Evolutionary conservation across 2,797 vertebrate genomes (phyloP).

Genomic region (Aselliscus stoliczkanus): DNA sequence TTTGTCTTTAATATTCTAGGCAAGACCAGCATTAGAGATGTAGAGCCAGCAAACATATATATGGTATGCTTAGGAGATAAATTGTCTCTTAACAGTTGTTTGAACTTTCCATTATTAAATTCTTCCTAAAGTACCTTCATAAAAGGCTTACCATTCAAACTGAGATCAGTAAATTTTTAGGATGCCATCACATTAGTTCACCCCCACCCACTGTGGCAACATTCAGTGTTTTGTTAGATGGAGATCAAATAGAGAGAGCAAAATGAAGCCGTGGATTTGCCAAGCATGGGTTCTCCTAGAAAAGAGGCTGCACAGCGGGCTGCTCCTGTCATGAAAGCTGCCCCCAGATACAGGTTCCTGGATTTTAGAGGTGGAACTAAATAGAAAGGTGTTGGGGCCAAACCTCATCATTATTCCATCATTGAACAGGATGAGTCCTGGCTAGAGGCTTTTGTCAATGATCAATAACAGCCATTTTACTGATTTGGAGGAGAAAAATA

Average conservation of each 20-base stretch:
- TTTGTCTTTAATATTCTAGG: not conserved
- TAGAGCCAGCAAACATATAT: not conserved
- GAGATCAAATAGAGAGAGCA: not conserved
- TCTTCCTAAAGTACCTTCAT: not conserved
- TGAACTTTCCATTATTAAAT: not conserved
- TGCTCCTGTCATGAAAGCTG: fast-evolving
- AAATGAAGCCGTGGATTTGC: not conserved
- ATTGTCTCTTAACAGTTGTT: not conserved
- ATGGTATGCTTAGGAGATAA: not conserved
- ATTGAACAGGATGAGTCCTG: not conserved
- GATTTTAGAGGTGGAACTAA: not conserved
- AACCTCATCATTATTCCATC: not conserved
- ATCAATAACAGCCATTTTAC: not conserved
- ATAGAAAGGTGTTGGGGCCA: not conserved
- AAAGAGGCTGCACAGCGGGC: fast-evolving
- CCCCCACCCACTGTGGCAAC: not conserved
- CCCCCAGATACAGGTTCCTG: not conserved
- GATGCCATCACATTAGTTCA: not conserved
- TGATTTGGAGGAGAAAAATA: not conserved
- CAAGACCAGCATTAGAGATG: not conserved
- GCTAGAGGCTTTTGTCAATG: not conserved
- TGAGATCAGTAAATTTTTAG: not conserved
- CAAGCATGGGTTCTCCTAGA: not conserved
- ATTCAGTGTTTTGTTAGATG: not conserved
- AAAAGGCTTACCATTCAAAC: not conserved